phyloP scores from a whole-genome alignment of 1,140 invertebrate genomes.

The Drosophila santomea region DNA sequence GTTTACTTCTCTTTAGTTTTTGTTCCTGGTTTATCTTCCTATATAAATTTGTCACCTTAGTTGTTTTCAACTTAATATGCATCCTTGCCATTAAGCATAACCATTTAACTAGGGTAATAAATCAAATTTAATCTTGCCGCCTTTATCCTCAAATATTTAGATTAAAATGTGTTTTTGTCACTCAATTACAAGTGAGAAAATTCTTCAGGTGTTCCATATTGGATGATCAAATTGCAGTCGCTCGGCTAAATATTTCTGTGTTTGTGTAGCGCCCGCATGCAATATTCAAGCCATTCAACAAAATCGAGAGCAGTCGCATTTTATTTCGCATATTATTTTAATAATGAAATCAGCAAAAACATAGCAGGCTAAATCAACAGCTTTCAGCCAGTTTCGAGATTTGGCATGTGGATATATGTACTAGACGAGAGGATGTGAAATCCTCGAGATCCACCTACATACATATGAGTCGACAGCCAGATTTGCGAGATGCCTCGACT shows the following conservation, averaged over 20 bases:
- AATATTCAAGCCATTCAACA: conserved; percentile 65
- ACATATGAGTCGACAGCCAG: conserved; percentile 23
- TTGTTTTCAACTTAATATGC: no score
- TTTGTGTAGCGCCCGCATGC: conserved; percentile 30
- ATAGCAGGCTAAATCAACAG: conserved; percentile 57
- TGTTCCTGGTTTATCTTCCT: no score
- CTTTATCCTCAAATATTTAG: not conserved
- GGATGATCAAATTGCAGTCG: not conserved
- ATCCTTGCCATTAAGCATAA: no score
- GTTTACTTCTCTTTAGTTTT: no score
- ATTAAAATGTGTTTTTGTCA: not conserved
- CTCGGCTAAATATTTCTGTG: not conserved
- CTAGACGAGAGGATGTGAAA: conserved; percentile 1
- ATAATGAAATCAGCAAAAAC: conserved; percentile 72
- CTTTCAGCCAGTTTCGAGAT: conserved; percentile 22
- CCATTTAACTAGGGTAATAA: no score
- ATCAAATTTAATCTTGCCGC: no score
- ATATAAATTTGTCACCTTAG: no score
- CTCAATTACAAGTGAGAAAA: not conserved
- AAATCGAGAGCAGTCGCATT: conserved; percentile 37
- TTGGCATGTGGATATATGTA: no score
- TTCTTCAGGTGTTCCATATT: not conserved
- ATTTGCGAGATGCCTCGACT: conserved; percentile 31
- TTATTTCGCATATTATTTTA: no score
- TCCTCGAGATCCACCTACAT: conserved; percentile 17